phyloP scores from a whole-genome alignment of 2,888 invertebrate genomes.

The Coleophora flavipennella region DNA sequence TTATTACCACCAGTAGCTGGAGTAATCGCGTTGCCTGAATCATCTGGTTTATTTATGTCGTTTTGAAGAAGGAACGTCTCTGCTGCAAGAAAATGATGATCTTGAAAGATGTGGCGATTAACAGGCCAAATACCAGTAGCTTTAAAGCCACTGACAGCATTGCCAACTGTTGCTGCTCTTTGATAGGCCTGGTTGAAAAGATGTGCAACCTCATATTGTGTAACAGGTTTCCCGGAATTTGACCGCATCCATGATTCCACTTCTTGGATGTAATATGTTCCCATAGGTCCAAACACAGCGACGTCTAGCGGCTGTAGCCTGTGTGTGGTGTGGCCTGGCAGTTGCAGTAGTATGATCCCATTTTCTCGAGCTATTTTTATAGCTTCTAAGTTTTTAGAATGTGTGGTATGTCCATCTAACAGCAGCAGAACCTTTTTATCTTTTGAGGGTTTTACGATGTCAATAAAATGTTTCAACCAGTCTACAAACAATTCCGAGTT shows the following conservation, averaged over 20 bases:
- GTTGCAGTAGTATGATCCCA: constrained; percentile 12
- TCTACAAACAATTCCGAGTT: neutral
- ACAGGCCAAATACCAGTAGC: constrained; percentile 1
- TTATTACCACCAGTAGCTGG: no score
- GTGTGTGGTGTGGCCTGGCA: constrained; percentile 16
- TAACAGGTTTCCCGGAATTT: constrained; percentile 10
- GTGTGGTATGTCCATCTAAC: constrained; percentile 14
- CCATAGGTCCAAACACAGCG: constrained; percentile 10
- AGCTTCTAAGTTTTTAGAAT: constrained; percentile 15
- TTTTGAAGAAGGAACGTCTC: neutral
- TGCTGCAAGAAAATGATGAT: neutral
- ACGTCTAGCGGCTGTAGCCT: constrained; percentile 14
- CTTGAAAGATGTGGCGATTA: constrained; percentile 2
- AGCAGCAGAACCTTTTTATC: constrained; percentile 12
- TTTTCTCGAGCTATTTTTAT: constrained; percentile 12
- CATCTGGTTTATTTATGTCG: no score
- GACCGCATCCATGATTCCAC: constrained; percentile 7
- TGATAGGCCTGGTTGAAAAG: neutral
- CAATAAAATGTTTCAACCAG: constrained; percentile 5
- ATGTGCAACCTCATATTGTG: neutral
- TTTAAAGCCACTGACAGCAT: neutral
- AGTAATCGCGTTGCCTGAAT: no score
- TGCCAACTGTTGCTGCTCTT: neutral
- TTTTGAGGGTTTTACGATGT: constrained; percentile 3
- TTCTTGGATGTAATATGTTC: constrained; percentile 6